Evolutionary conservation across 1,140 invertebrate species (phyloP).

Genomic region (Caenorhabditis briggsae): DNA sequence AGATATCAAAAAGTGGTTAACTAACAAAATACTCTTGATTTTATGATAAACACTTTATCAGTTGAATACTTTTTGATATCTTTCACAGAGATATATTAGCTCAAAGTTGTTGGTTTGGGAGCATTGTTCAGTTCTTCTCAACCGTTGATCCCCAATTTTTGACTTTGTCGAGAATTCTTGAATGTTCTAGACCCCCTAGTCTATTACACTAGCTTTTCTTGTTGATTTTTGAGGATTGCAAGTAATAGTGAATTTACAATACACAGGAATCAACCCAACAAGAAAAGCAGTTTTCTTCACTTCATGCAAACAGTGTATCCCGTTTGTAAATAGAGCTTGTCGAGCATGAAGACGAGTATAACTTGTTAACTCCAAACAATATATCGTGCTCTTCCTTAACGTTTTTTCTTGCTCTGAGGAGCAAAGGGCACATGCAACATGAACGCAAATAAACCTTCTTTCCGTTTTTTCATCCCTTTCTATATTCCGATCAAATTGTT

Average conservation of each 20-base stretch:
- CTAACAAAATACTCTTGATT: no score
- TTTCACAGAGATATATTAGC: no score
- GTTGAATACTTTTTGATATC: no score
- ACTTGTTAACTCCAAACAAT: slow-evolving; percentile 54
- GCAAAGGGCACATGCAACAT: slow-evolving; percentile 38
- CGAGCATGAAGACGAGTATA: slow-evolving; percentile 41
- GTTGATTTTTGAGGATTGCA: slow-evolving; percentile 24
- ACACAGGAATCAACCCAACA: not conserved
- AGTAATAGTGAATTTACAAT: slow-evolving; percentile 5
- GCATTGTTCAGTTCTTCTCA: no score
- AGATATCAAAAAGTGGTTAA: no score
- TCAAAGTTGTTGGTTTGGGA: no score
- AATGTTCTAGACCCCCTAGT: slow-evolving; percentile 8
- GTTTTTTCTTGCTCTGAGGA: not conserved
- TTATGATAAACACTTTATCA: no score
- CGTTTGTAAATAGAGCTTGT: slow-evolving; percentile 35
- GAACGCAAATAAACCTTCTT: slow-evolving; percentile 33
- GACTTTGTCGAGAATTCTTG: not conserved
- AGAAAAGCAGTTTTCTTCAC: slow-evolving; percentile 48
- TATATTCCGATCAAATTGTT: slow-evolving; percentile 52
- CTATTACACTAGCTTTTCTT: not conserved
- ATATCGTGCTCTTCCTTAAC: not conserved
- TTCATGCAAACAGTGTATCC: slow-evolving; percentile 52
- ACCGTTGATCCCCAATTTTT: no score
- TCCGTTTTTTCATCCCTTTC: not conserved